These are phyloP conservation scores for Maylandia zebra DNA, from an alignment of 2,113 vertebrate species.

Conservation along the genomic window DNA sequence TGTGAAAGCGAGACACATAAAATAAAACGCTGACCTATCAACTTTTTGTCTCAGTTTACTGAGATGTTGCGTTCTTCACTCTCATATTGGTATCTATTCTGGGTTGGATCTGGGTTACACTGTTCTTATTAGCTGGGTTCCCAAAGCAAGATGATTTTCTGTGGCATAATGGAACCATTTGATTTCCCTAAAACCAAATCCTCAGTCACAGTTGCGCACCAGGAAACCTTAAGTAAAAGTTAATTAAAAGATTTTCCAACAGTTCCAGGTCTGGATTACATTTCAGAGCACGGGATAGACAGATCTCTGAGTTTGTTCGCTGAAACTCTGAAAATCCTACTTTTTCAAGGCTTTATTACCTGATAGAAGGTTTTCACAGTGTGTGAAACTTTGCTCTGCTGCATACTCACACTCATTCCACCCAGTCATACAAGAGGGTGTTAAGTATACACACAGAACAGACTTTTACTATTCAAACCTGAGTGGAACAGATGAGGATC, in stretches of 20 bases:
- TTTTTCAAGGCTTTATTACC: not conserved
- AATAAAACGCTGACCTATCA: not conserved
- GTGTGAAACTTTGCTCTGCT: not conserved
- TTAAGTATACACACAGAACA: slow-evolving; percentile 1
- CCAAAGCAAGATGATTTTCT: not conserved
- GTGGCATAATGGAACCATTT: not conserved
- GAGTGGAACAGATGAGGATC: slow-evolving; percentile 10
- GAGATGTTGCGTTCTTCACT: not conserved
- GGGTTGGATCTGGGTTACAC: not conserved
- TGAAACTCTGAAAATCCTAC: not conserved
- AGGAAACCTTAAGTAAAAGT: not conserved
- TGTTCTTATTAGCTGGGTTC: not conserved
- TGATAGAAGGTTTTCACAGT: not conserved
- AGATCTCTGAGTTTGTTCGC: not conserved
- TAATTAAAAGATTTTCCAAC: slow-evolving; percentile 17
- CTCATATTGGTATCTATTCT: not conserved
- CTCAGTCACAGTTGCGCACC: not conserved
- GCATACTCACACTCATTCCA: not conserved
- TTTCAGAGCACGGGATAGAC: not conserved
- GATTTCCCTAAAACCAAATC: slow-evolving; percentile 3
- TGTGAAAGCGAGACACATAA: not conserved
- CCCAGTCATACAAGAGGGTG: not conserved
- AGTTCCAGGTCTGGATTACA: not conserved
- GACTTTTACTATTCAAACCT: not conserved
- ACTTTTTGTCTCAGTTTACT: not conserved